Percentiles rank a stretch among this genome's conserved stretches.
These are phyloP conservation scores for Chloroceryle aenea DNA, from an alignment of 2,113 vertebrate species.

Conservation along the genomic window DNA sequence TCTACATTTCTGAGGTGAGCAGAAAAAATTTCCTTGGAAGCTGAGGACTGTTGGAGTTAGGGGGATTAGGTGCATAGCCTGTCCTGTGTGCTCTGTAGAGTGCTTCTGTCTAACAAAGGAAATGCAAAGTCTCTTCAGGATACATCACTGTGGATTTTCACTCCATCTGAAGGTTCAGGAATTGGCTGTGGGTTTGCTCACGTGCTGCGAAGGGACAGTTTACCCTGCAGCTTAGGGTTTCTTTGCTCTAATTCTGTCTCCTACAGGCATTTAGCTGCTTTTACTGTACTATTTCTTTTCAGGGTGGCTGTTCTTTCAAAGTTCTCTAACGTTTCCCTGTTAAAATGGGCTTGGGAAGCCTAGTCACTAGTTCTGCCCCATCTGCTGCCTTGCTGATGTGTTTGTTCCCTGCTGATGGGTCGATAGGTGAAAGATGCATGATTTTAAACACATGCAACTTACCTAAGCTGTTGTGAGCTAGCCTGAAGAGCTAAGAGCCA, in stretches of 20 bases:
- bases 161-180: neutral
- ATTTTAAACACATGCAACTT: neutral
- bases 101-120: neutral
- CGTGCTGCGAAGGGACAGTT: neutral
- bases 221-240: neutral
- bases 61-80: neutral
- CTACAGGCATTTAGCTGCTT: slow-evolving; percentile 5
- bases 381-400: neutral
- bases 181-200: neutral
- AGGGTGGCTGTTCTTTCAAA: neutral
- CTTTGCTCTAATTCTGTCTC: slow-evolving; percentile 4
- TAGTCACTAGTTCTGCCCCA: neutral
- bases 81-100: neutral
- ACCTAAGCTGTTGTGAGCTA: neutral
- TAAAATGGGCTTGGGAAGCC: neutral
- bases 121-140: neutral
- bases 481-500: neutral
- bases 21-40: neutral
- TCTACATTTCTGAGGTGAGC: neutral
- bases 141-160: neutral
- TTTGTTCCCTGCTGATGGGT: neutral
- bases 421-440: neutral
- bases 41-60: neutral
- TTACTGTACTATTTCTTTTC: neutral
- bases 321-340: neutral